Conservation (phyloP, 2,797 vertebrate species). For the Chaenodraco wilsoni region DNA sequence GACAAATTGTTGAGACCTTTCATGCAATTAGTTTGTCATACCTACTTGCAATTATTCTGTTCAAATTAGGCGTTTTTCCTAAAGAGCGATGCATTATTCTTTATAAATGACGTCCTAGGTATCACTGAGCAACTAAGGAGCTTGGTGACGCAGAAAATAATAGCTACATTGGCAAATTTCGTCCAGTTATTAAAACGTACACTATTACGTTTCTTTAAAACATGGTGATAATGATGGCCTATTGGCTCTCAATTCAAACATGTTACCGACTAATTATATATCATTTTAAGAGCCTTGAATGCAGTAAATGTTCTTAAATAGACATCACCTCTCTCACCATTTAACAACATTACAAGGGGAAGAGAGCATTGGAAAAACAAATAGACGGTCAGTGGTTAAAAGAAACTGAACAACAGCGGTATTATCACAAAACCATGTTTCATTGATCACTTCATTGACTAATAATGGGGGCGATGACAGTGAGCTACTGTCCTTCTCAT, state of each 20-base stretch:
- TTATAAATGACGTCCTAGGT: too few relatives aligned
- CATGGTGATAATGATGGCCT: neutral
- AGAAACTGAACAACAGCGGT: slow-evolving; percentile 52
- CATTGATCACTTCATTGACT: slow-evolving; percentile 77
- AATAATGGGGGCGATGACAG: slow-evolving; percentile 65
- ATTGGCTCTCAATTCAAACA: slow-evolving; percentile 10
- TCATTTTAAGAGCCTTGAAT: slow-evolving; percentile 27
- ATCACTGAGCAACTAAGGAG: neutral
- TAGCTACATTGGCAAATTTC: neutral
- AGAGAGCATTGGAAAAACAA: neutral
- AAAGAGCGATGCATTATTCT: neutral
- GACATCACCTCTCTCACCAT: slow-evolving; percentile 6
- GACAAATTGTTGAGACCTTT: neutral
- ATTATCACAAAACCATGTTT: slow-evolving; percentile 71
- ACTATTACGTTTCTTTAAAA: slow-evolving; percentile 1
- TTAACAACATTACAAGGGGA: neutral
- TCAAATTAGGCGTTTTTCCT: neutral
- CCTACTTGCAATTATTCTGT: neutral
- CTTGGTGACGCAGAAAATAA: neutral
- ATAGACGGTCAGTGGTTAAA: slow-evolving; percentile 34
- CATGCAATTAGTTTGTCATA: neutral
- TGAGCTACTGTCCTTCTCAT: slow-evolving; percentile 72
- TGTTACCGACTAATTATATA: neutral
- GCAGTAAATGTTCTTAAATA: slow-evolving; percentile 20
- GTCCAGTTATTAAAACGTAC: slow-evolving; percentile 7